Conservation (phyloP, 2,797 vertebrate species). For the Pyrocephalus nanus region DNA sequence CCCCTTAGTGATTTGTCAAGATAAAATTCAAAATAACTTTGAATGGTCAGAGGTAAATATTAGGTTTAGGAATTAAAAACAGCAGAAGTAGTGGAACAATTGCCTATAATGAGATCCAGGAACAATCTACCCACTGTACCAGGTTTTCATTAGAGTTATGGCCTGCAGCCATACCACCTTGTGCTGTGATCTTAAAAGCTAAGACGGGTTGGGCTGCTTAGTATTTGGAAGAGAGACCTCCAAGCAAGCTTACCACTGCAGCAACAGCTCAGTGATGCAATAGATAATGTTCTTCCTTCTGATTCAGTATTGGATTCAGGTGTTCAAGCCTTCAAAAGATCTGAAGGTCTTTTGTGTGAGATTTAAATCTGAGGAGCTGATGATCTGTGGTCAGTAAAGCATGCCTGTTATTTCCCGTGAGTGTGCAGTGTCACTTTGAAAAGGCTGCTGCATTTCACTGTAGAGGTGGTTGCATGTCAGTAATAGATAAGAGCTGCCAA, state of each 20-base stretch:
- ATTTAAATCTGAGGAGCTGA: not conserved
- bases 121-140: slow-evolving; percentile 67
- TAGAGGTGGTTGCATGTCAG: not conserved
- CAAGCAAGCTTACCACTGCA: slow-evolving; percentile 34
- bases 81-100: slow-evolving; percentile 53
- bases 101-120: slow-evolving; percentile 68
- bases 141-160: slow-evolving; percentile 68
- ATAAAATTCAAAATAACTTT: slow-evolving; percentile 68
- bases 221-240: slow-evolving; percentile 56
- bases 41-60: slow-evolving; percentile 62
- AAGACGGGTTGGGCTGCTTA: slow-evolving; percentile 31
- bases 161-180: slow-evolving; percentile 69
- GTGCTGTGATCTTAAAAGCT: slow-evolving; percentile 54
- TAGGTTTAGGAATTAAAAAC: slow-evolving; percentile 61
- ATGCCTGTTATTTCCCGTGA: not conserved
- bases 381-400: not conserved
- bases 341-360: not conserved
- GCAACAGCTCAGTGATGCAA: slow-evolving; percentile 25
- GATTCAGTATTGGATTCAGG: slow-evolving; percentile 28
- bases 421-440: not conserved
- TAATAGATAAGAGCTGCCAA: not conserved
- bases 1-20: slow-evolving; percentile 60
- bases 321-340: not conserved
- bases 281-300: slow-evolving; percentile 26
- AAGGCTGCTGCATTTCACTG: not conserved